These are phyloP conservation scores for Psylliodes chrysocephalus DNA, from an alignment of 2,888 invertebrate genomes.

Conservation along the genomic window DNA sequence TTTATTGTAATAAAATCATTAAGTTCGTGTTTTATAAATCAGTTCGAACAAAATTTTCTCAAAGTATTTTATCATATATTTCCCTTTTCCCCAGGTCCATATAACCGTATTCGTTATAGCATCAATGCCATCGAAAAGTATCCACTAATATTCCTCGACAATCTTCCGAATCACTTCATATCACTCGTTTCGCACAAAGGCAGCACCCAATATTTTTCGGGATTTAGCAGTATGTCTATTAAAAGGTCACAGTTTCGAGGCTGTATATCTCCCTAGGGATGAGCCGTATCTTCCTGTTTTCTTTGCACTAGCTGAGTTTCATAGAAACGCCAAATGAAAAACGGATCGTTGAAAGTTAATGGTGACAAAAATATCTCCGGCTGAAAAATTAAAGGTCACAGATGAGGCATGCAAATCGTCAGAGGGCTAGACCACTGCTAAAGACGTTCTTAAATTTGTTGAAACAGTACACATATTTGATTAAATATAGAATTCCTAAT, in stretches of 20 bases:
- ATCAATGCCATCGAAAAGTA: constrained; percentile 11
- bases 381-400: no score
- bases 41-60: no score
- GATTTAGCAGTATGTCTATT: constrained; percentile 45
- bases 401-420: no score
- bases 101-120: constrained; percentile 19
- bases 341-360: neutral
- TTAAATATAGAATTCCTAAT: no score
- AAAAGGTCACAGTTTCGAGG: constrained; percentile 42
- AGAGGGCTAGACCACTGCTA: no score
- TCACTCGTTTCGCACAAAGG: constrained; percentile 26
- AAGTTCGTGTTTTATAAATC: no score
- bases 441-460: no score
- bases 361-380: neutral
- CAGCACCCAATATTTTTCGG: constrained; percentile 36
- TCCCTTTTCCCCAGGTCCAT: neutral
- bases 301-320: constrained; percentile 6
- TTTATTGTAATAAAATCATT: no score
- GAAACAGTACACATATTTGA: no score
- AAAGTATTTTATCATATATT: neutral
- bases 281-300: constrained; percentile 12
- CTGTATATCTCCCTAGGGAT: constrained; percentile 18
- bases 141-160: constrained; percentile 21
- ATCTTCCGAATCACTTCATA: constrained; percentile 23
- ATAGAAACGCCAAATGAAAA: neutral